A percentile compares a stretch with the other conserved stretches of the same genome.
phyloP scores from a whole-genome alignment of 92 coral and sea anemone genomes.

The Phenganax marumi region DNA sequence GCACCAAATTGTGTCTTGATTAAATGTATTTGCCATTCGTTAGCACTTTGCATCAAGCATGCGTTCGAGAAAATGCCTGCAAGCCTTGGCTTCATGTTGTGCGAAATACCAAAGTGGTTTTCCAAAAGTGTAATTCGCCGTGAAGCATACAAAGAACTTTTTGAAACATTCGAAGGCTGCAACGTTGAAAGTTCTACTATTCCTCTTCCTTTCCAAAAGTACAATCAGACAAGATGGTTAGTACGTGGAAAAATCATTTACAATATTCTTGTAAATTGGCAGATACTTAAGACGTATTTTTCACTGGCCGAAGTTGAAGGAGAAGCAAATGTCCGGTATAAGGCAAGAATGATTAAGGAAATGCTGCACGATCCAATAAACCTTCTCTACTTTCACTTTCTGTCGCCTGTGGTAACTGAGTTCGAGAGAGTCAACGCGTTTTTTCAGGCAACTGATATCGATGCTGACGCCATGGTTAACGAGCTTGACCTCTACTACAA shows the following conservation, averaged over 20 bases:
- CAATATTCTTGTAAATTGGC: conserved; percentile 16
- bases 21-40: neutral
- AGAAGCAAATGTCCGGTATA: neutral
- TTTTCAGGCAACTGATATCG: conserved; percentile 30
- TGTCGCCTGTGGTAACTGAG: conserved; percentile 20
- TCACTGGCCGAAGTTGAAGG: conserved; percentile 17
- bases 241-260: conserved; percentile 17
- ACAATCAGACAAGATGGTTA: too few relatives aligned
- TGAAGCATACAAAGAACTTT: conserved; percentile 31
- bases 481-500: neutral
- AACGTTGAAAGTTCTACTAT: neutral
- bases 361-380: too few relatives aligned
- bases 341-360: neutral
- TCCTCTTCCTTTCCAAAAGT: conserved; percentile 9
- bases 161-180: conserved; percentile 24
- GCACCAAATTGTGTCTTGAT: conserved; percentile 11
- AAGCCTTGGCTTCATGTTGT: neutral
- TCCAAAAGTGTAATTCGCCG: conserved; percentile 19
- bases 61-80: too few relatives aligned
- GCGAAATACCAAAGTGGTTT: conserved; percentile 4
- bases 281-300: neutral
- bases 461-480: conserved; percentile 4
- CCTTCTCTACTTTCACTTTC: conserved; percentile 7
- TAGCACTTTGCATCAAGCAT: conserved; percentile 4
- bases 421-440: conserved; percentile 33